Percentiles rank a stretch among this genome's conserved stretches.
Evolutionary conservation across 2,888 invertebrate species (phyloP).

Genomic region (Brassicogethes aeneus): DNA sequence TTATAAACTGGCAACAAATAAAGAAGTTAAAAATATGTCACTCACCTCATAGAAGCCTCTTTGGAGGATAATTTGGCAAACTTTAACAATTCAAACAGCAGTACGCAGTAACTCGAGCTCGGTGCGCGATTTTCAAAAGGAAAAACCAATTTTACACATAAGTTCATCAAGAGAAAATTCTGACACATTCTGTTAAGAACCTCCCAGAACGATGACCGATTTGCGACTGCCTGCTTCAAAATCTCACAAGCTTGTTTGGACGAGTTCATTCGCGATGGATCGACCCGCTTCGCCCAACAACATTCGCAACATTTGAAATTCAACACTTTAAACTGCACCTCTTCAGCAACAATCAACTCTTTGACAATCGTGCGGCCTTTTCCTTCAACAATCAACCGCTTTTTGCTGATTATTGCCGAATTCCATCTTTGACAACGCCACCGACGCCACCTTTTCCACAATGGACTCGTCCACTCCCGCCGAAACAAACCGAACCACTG

Average conservation of each 20-base stretch:
- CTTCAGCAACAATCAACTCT: no score
- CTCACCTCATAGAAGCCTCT: slow-evolving; percentile 39
- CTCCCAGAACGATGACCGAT: slow-evolving; percentile 39
- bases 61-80: slow-evolving; percentile 25
- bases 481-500: no score
- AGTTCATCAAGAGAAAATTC: slow-evolving; percentile 39
- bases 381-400: slow-evolving; percentile 1
- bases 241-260: slow-evolving; percentile 43
- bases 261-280: slow-evolving; percentile 32
- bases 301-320: background rate
- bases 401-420: background rate
- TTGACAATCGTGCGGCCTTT: no score
- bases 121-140: slow-evolving; percentile 31
- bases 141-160: slow-evolving; percentile 34
- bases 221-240: slow-evolving; percentile 40
- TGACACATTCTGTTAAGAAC: slow-evolving; percentile 43
- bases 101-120: slow-evolving; percentile 27
- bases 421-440: background rate
- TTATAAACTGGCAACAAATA: slow-evolving; percentile 5
- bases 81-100: slow-evolving; percentile 27
- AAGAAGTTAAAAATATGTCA: slow-evolving; percentile 36
- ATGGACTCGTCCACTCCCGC: no score
- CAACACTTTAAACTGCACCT: background rate
- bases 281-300: slow-evolving; percentile 8
- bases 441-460: background rate